phyloP scores from a whole-genome alignment of 1,140 invertebrate genomes.

The Spodoptera litura region DNA sequence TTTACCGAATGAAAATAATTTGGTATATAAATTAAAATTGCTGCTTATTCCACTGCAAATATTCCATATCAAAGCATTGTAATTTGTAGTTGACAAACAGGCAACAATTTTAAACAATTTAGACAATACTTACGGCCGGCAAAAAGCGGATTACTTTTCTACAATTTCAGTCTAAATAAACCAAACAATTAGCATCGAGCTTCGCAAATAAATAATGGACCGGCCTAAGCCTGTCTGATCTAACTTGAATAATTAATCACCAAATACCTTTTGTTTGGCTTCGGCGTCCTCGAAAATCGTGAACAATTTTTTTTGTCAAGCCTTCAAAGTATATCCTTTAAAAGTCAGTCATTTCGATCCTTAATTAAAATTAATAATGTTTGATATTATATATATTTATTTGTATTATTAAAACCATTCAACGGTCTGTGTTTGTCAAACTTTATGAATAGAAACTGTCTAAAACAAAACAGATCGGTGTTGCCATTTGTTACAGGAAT shows the following conservation, averaged over 20 bases:
- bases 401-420: constrained; percentile 6
- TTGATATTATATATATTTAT: constrained; percentile 33
- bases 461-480: constrained; percentile 49
- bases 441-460: constrained; percentile 36
- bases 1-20: too few species aligned
- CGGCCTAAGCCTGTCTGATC: constrained; percentile 13
- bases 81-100: too few species aligned
- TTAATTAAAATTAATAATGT: constrained; percentile 49
- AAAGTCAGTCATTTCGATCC: constrained; percentile 39
- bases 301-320: constrained; percentile 18
- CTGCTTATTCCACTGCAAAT: too few species aligned
- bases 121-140: neutral
- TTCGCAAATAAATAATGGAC: constrained; percentile 30
- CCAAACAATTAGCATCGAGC: constrained; percentile 34
- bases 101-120: neutral
- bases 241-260: constrained; percentile 45
- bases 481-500: constrained; percentile 60
- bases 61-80: too few species aligned
- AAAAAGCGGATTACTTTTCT: constrained; percentile 19
- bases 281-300: constrained; percentile 27
- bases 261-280: constrained; percentile 27
- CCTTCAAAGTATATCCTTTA: constrained; percentile 33
- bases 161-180: constrained; percentile 5
- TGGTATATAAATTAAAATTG: too few species aligned
- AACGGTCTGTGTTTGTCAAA: neutral